Conservation (phyloP, 2,888 invertebrate species). For the Aelia acuminata region DNA sequence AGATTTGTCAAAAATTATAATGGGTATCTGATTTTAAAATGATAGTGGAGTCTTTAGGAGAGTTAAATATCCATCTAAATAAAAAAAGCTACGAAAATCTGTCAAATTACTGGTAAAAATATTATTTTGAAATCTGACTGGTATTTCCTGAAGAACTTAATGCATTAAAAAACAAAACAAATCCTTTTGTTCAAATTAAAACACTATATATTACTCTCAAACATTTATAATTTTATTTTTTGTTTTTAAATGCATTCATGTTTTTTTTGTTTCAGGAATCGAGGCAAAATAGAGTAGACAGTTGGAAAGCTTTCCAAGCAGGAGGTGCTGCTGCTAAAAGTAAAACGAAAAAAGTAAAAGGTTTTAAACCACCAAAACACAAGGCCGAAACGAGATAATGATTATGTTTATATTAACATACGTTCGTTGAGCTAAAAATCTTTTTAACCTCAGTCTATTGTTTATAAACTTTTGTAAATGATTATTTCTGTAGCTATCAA, state of each 20-base stretch:
- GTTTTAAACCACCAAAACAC: conserved; percentile 91
- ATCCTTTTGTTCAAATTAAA: no score
- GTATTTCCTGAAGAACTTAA: no score
- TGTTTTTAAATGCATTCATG: no score
- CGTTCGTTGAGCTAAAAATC: not conserved
- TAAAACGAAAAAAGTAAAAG: conserved; percentile 84
- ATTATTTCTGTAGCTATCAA: conserved; percentile 11
- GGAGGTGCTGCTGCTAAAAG: conserved; percentile 75
- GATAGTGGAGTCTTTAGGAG: no score
- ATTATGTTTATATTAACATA: not conserved
- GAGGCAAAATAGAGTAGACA: conserved; percentile 90
- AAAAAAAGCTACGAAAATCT: no score
- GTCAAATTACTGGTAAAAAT: no score
- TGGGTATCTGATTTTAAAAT: no score
- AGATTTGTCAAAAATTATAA: no score
- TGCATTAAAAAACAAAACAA: no score
- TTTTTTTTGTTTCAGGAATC: conserved; percentile 77
- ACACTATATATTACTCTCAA: no score
- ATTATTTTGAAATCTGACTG: no score
- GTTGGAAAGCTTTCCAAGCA: conserved; percentile 93
- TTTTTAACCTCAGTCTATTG: conserved; percentile 9
- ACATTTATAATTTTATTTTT: not conserved
- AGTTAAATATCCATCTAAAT: no score
- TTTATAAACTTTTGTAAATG: conserved; percentile 37
- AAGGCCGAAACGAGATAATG: conserved; percentile 92